Evolutionary conservation across 2,797 vertebrate genomes (phyloP).

Genomic region (Fistularia tabacaria): DNA sequence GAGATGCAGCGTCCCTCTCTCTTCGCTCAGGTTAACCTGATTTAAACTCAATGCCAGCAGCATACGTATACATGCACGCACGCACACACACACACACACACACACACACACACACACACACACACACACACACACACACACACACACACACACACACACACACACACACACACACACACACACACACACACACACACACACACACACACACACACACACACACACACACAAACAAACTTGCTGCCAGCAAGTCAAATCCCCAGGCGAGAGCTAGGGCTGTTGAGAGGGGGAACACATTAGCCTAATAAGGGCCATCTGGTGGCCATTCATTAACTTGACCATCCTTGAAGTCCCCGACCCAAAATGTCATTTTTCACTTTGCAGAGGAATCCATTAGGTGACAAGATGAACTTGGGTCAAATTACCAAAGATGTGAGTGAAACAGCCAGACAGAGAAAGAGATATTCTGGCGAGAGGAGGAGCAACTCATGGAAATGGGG

Average conservation of each 20-base stretch:
- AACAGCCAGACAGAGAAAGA: constrained; percentile 12
- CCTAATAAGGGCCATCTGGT: constrained; percentile 84
- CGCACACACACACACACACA: constrained; percentile 18
- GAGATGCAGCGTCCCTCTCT: constrained; percentile 38
- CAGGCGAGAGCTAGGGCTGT: constrained; percentile 61
- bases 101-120: constrained; percentile 11
- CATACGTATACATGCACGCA: not conserved
- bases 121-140: constrained; percentile 13
- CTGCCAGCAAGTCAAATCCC: constrained; percentile 65
- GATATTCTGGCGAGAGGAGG: constrained; percentile 12
- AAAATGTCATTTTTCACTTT: constrained; percentile 79
- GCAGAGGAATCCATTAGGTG: constrained; percentile 60
- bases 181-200: too few relatives aligned
- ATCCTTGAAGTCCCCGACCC: constrained; percentile 77
- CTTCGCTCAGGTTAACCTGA: constrained; percentile 58
- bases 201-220: constrained; percentile 15
- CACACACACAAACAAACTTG: constrained; percentile 10
- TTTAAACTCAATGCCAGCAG: constrained; percentile 44
- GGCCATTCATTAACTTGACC: constrained; percentile 81
- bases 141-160: constrained; percentile 1
- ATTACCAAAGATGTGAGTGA: constrained; percentile 51
- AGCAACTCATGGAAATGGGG: constrained; percentile 8
- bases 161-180: constrained; percentile 18
- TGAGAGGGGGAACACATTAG: constrained; percentile 75
- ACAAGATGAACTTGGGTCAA: constrained; percentile 65